Base-by-base conservation (phyloP, 2,797 vertebrate species). In the Alauda arvensis region DNA sequence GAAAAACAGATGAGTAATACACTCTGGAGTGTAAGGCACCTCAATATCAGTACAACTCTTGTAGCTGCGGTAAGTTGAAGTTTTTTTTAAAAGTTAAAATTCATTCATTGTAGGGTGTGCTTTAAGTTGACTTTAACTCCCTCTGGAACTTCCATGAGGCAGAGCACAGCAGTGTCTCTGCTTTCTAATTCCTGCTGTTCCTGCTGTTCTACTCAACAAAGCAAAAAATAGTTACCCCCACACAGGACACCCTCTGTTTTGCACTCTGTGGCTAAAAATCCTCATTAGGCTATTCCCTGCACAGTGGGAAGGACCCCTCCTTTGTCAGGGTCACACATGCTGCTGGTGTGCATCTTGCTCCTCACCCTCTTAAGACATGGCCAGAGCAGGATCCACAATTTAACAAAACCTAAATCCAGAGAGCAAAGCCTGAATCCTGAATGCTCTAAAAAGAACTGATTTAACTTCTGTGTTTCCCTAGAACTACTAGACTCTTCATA, bases 161-260 rank as follows among this genome's bases (percentile, higher is more conserved):
- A 65, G 28, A 75, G 12, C 0, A 0, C 14, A 75, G 23, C 5
- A 16, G 7, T 9, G 10, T 19, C 34, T 71, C n/a, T 85, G 33
- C 14, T 69, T 33, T 69, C 31, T 49, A n/a, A 33, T 18, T 85
- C 26, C 26, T 49, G 15, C n/a, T 60, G 8, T 18, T 85, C 26
- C 26, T 49, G 15, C n/a, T 60, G 8, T 77, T 63, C 26, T 63
- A 12, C 21, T 29, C 31, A 24, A 39, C 49, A 39, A 6, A 65
- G 34, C 12, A 63, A 46, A n/a, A 63, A 56, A 19, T 31, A 48
- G 13, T 5, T 25, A 48, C 16, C 33, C 28, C 5, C 19, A 39
- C 26, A 57, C 5, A 51, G 39, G 10, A 26, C 14, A 46, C 3
- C 3, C n/a, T 42, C 11, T 29, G 31, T 3, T 48, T 75, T 67